These are phyloP conservation scores for Arenaria interpres DNA, from an alignment of 2,113 vertebrate species.

Conservation along the genomic window DNA sequence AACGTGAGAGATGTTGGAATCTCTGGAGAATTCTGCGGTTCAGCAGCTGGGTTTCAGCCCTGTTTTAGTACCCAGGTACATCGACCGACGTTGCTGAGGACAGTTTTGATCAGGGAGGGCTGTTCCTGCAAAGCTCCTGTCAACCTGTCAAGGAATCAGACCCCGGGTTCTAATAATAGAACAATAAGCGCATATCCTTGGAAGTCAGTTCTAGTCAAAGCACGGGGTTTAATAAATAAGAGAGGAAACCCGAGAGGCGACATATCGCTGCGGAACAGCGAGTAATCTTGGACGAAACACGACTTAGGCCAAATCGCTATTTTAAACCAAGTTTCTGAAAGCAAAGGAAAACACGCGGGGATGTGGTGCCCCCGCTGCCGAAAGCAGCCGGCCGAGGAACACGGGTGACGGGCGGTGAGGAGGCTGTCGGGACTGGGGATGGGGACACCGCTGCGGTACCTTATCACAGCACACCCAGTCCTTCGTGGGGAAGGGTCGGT, in stretches of 20 bases:
- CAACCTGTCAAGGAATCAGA: conserved; percentile 40
- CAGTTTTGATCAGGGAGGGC: conserved; percentile 5
- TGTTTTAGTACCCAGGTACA: not conserved
- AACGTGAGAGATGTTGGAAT: not conserved
- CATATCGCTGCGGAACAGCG: not conserved
- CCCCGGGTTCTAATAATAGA: conserved; percentile 20
- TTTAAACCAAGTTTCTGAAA: conserved; percentile 16
- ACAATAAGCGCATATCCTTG: not conserved
- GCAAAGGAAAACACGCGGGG: not conserved
- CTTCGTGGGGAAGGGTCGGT: conserved; percentile 9
- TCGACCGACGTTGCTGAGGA: not conserved
- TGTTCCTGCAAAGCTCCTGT: not conserved
- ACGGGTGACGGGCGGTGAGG: conserved; percentile 10
- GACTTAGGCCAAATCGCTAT: not conserved
- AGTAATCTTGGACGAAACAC: not conserved
- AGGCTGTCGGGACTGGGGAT: conserved; percentile 16
- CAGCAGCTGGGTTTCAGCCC: not conserved
- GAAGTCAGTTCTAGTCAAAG: conserved; percentile 25
- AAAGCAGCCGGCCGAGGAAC: conserved; percentile 4
- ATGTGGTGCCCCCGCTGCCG: conserved; percentile 5
- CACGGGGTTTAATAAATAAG: not conserved
- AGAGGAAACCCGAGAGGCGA: not conserved
- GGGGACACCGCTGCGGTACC: not conserved
- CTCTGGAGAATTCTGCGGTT: not conserved
- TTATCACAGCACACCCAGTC: not conserved